Evolutionary conservation across 2,113 vertebrate species (phyloP).

Genomic region (Nematolebias whitei): DNA sequence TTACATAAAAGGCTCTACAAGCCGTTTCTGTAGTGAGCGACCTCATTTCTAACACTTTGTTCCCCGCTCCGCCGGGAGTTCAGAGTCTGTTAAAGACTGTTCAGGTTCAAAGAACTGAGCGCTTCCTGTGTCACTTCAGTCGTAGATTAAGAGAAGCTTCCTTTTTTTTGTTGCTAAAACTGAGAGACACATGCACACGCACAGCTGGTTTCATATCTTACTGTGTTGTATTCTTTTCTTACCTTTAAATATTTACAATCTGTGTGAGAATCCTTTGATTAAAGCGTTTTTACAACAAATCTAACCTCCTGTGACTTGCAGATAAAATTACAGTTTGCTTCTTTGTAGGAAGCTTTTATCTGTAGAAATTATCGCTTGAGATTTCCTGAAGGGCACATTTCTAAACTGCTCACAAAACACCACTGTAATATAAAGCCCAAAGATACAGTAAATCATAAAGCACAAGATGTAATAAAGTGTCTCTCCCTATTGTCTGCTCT

Average conservation of each 20-base stretch:
- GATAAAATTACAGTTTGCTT: constrained; percentile 4
- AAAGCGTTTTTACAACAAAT: constrained; percentile 22
- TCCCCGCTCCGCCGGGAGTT: constrained; percentile 13
- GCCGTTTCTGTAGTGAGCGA: constrained; percentile 25
- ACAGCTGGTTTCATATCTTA: not conserved
- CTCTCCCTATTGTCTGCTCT: constrained; percentile 70
- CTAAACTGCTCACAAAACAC: constrained; percentile 54
- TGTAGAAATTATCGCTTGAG: constrained; percentile 24
- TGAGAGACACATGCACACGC: not conserved
- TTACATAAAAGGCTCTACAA: constrained; percentile 21
- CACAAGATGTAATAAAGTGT: constrained; percentile 72
- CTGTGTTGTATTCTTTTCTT: no score
- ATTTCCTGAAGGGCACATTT: constrained; percentile 42
- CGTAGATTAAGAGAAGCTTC: not conserved
- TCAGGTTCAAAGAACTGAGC: constrained; percentile 25
- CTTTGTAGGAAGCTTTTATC: constrained; percentile 25
- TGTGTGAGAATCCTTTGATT: constrained; percentile 25
- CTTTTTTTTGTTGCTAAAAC: constrained; percentile 7
- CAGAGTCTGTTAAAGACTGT: constrained; percentile 11
- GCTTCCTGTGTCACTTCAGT: constrained; percentile 18
- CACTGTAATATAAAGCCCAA: constrained; percentile 61
- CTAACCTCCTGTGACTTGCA: constrained; percentile 20
- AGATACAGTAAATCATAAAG: constrained; percentile 65
- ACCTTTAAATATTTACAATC: constrained; percentile 16
- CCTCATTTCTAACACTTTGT: constrained; percentile 50